Evolutionary conservation across 2,113 vertebrate genomes (phyloP), one percentile per base, ranked within the genome.

Genomic region (Oreochromis aureus): DNA sequence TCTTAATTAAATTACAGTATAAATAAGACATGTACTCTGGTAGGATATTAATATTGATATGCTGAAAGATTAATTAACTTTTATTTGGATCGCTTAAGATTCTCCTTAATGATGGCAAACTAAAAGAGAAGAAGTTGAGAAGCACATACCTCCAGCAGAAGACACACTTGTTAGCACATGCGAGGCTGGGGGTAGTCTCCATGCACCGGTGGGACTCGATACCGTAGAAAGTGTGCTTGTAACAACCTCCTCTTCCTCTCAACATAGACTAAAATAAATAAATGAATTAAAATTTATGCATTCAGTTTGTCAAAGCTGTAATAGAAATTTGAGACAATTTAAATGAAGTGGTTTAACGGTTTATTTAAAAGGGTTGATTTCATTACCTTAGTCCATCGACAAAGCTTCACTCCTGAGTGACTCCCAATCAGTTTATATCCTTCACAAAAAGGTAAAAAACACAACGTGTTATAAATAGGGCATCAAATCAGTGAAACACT

Each of bases 131-230:
- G 30, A 11, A 30, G 12, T 16, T 66, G 10, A 12, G 27, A 32
- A 41, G 9, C 10, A 71, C 83, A 71, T 93, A 99, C 98, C 99
- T 98, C 99, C 98, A 99, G 93, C 98, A 99, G 94, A 99, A 99
- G 84, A 99, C 97, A 8, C 98, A 99, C 86, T 99, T 99, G 95
- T 99, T 99, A 2, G 98, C 97, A 34, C 98, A 99, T 7, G 98
- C 98, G 82, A 99, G 95, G 92, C 98, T 99, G 0, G 98, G 98
- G 0, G 98, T 99, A 13, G 98, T 96, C 95, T 99, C 99, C 98
- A 99, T 98, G 96, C 98, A 99, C 36, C 98, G 97, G 84, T 99
- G 98, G 73, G 98, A 99, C 95, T 99, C 97, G 0, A 99, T 99
- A 3, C 99, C 98, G 0, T 99, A 99, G 90, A 99, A 99, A 0